phyloP scores from a whole-genome alignment of 2,797 vertebrate genomes.

The Threskiornis aethiopicus region DNA sequence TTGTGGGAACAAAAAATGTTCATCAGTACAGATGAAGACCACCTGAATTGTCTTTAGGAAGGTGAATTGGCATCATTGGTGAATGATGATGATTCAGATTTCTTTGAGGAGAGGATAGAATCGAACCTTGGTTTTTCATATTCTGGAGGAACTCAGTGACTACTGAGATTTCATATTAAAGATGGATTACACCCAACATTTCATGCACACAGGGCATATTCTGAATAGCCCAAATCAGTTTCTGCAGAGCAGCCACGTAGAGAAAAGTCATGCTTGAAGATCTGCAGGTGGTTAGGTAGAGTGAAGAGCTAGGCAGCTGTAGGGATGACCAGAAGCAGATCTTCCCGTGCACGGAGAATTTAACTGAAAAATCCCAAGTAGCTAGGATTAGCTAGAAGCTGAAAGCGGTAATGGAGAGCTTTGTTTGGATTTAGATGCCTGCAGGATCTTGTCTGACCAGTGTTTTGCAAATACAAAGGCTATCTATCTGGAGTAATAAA shows the following conservation, averaged over 20 bases:
- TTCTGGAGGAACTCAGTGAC: background rate
- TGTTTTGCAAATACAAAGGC: background rate
- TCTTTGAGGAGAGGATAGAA: background rate
- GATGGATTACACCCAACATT: background rate
- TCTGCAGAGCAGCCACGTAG: background rate
- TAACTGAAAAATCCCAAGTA: background rate
- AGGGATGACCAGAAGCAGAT: background rate
- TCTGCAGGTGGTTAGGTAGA: background rate
- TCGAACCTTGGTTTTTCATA: background rate
- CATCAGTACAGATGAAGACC: background rate
- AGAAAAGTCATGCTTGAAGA: background rate
- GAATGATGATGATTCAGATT: background rate
- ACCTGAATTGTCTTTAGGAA: background rate
- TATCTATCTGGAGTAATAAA: background rate
- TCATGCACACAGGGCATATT: background rate
- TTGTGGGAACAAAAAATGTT: background rate
- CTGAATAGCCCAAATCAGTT: background rate
- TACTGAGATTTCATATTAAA: background rate
- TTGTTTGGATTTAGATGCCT: background rate
- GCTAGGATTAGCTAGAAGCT: background rate
- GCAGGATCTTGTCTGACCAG: background rate
- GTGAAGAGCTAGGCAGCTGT: background rate
- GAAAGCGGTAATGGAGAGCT: background rate
- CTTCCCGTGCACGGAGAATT: background rate
- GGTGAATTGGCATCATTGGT: background rate